Conservation (phyloP, 2,797 vertebrate species). For the Halcyon smyrnensis region DNA sequence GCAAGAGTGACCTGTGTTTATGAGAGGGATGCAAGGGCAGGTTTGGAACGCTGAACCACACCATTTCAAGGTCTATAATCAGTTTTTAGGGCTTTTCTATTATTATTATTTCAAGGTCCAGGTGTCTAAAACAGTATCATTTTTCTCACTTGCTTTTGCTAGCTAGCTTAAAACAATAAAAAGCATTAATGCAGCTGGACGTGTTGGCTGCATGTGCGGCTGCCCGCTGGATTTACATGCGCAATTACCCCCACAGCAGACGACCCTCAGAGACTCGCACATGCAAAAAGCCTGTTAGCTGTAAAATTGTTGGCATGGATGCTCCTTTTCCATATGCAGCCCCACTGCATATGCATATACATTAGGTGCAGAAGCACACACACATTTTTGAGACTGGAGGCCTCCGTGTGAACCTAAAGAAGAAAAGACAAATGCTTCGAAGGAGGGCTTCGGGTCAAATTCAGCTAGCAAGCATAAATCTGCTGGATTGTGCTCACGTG, state of each 20-base stretch:
- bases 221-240: slow-evolving; percentile 25
- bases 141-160: slow-evolving; percentile 19
- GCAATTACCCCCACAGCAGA: neutral
- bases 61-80: neutral
- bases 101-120: slow-evolving; percentile 32
- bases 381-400: neutral
- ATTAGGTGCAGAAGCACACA: neutral
- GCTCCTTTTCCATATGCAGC: slow-evolving; percentile 38
- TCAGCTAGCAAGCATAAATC: neutral
- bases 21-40: neutral
- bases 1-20: slow-evolving; percentile 23
- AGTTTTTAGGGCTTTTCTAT: neutral
- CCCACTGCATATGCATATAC: slow-evolving; percentile 44
- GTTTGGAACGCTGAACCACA: slow-evolving; percentile 57
- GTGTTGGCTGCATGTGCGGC: neutral
- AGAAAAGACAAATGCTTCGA: neutral
- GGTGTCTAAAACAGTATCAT: neutral
- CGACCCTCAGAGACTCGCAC: slow-evolving; percentile 6
- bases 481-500: neutral
- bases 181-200: slow-evolving; percentile 9
- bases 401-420: slow-evolving; percentile 23
- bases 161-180: neutral
- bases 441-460: neutral
- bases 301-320: slow-evolving; percentile 43
- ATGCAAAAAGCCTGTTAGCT: slow-evolving; percentile 28